phyloP scores from a whole-genome alignment of 2,888 invertebrate species.

The Pogonocherus hispidulus region DNA sequence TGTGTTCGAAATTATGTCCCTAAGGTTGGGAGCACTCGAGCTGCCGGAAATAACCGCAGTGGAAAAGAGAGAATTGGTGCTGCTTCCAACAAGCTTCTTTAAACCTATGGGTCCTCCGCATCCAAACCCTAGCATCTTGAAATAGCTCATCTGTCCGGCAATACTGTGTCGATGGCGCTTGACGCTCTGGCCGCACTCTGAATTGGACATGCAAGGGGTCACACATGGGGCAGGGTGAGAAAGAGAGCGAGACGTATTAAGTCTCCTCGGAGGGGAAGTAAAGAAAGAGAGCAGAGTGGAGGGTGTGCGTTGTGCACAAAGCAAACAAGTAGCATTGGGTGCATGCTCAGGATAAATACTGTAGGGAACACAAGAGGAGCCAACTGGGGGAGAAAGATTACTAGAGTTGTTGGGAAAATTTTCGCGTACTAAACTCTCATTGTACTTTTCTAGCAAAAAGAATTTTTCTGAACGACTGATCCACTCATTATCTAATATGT shows the following conservation, averaged over 20 bases:
- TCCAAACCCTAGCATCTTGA: constrained; percentile 89
- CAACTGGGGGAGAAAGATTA: constrained; percentile 56
- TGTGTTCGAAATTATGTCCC: constrained; percentile 86
- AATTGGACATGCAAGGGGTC: constrained; percentile 64
- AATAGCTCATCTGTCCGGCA: constrained; percentile 95
- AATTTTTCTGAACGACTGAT: constrained; percentile 52
- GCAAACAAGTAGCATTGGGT: constrained; percentile 50
- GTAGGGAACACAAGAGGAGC: constrained; percentile 54
- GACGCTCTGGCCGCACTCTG: constrained; percentile 63
- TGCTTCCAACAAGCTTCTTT: constrained; percentile 77
- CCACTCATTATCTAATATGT: constrained; percentile 62
- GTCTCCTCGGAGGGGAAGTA: constrained; percentile 46
- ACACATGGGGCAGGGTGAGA: constrained; percentile 60
- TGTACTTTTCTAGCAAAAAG: constrained; percentile 57
- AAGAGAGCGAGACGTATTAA: constrained; percentile 58
- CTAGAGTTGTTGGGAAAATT: constrained; percentile 33
- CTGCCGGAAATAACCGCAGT: constrained; percentile 97
- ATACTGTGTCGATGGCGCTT: constrained; percentile 96
- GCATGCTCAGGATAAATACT: constrained; percentile 61
- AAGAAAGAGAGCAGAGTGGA: constrained; percentile 64
- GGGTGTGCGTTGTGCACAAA: constrained; percentile 58
- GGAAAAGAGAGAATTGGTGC: constrained; percentile 90
- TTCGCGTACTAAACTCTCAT: constrained; percentile 50
- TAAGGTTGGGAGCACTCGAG: constrained; percentile 91
- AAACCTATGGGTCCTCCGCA: constrained; percentile 71